Conservation (phyloP, 2,888 invertebrate genomes). For the Odontocolon sp. region DNA sequence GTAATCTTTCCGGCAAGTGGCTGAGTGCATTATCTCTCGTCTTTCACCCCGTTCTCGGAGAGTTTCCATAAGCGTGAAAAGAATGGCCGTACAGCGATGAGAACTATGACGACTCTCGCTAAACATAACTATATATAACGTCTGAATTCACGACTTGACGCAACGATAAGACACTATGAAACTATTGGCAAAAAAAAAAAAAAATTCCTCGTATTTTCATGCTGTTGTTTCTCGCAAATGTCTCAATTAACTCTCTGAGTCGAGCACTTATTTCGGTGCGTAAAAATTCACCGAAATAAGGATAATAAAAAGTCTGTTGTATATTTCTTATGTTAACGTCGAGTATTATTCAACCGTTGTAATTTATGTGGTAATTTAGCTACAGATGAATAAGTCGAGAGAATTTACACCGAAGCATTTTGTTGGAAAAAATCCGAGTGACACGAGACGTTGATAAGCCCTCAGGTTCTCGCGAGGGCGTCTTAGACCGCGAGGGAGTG, state of each 20-base stretch:
- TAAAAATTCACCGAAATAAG: too few relatives aligned
- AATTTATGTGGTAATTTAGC: background rate
- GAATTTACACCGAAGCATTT: too few relatives aligned
- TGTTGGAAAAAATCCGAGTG: too few relatives aligned
- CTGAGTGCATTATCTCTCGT: background rate
- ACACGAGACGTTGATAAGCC: too few relatives aligned
- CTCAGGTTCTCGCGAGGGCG: background rate
- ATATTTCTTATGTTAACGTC: background rate
- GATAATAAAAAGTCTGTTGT: background rate
- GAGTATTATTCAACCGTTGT: too few relatives aligned
- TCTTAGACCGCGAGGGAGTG: background rate
- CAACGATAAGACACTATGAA: background rate
- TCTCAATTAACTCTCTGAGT: conserved; percentile 17
- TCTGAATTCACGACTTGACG: background rate
- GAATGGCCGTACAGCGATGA: conserved; percentile 34
- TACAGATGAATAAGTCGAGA: background rate
- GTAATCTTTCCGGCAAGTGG: background rate
- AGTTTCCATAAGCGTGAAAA: background rate
- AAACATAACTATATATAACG: background rate
- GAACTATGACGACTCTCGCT: conserved; percentile 45
- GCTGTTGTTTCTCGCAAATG: background rate
- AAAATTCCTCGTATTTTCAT: background rate
- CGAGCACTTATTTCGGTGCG: too few relatives aligned
- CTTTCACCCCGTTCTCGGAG: background rate
- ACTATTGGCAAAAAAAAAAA: background rate